Evolutionary conservation across 2,888 invertebrate species (phyloP).

Genomic region (Pseudanteris insignis): DNA sequence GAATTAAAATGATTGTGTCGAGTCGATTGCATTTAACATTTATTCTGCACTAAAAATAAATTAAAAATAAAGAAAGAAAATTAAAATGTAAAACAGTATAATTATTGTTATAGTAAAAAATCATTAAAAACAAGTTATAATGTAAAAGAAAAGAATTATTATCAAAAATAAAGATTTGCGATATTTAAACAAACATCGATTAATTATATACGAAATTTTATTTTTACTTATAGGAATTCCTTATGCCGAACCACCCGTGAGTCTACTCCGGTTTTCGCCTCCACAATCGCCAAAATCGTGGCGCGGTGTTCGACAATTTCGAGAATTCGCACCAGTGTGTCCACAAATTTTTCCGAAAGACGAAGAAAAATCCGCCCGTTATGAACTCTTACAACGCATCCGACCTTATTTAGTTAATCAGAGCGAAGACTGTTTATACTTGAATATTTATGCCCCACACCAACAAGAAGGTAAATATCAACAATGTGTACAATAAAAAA

Average conservation of each 20-base stretch:
- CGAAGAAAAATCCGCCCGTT: conserved; percentile 72
- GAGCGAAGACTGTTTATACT: conserved; percentile 88
- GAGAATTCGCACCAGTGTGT: conserved; percentile 82
- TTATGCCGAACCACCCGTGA: conserved; percentile 82
- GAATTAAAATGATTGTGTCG: too few species aligned
- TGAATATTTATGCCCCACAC: conserved; percentile 91
- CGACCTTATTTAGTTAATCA: conserved; percentile 76
- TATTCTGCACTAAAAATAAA: too few species aligned
- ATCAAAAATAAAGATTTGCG: too few species aligned
- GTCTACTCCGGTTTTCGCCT: conserved; percentile 82
- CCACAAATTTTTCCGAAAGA: conserved; percentile 82
- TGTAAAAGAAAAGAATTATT: too few species aligned
- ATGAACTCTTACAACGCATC: conserved; percentile 77
- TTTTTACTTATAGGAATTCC: conserved; percentile 68
- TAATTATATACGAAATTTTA: too few species aligned
- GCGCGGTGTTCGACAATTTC: conserved; percentile 76
- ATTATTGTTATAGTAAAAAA: too few species aligned
- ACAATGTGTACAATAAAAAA: background rate
- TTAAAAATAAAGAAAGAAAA: too few species aligned
- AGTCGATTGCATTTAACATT: too few species aligned
- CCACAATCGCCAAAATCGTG: conserved; percentile 86
- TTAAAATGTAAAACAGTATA: too few species aligned
- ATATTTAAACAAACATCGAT: too few species aligned
- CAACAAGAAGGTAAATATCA: conserved; percentile 72
- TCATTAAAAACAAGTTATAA: too few species aligned